phyloP scores from a whole-genome alignment of 2,888 invertebrate species.

The Cepaea hortensis region DNA sequence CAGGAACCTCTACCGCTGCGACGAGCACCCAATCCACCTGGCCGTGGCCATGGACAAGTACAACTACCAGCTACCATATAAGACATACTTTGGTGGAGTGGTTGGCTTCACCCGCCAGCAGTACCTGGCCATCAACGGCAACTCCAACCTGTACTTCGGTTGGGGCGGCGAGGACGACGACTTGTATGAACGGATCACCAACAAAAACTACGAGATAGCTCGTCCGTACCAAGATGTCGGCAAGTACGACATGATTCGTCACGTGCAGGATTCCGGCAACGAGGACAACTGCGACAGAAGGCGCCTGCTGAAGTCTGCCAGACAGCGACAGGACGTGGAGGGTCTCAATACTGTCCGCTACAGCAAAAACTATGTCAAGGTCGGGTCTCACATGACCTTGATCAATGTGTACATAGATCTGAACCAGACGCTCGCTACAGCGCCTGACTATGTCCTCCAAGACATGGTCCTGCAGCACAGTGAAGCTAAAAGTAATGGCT shows the following conservation, averaged over 20 bases:
- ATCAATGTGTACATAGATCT: background rate
- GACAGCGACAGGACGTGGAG: constrained; percentile 30
- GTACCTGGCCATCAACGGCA: constrained; percentile 3
- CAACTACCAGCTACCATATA: constrained; percentile 29
- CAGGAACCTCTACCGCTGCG: constrained; percentile 13
- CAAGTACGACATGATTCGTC: constrained; percentile 26
- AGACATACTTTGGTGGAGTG: constrained; percentile 16
- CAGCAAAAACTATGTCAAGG: background rate
- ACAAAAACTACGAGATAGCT: constrained; percentile 14
- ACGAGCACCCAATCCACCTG: background rate
- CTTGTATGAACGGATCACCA: constrained; percentile 8
- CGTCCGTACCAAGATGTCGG: constrained; percentile 19
- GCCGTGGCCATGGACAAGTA: constrained; percentile 21
- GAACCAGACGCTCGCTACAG: constrained; percentile 4
- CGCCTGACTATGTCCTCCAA: background rate
- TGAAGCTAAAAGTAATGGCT: background rate
- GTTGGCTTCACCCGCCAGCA: constrained; percentile 2
- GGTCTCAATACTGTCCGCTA: constrained; percentile 12
- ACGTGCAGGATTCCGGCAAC: constrained; percentile 12
- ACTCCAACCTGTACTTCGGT: constrained; percentile 25
- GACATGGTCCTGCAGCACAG: background rate
- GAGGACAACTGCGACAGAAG: constrained; percentile 25
- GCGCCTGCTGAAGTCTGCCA: constrained; percentile 12
- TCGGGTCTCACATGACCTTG: constrained; percentile 30
- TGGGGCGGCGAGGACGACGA: constrained; percentile 36